A percentile compares a stretch with the other conserved stretches of the same genome.
Conservation (phyloP, 35 echinoderm and acorn worm species). For the Lytechinus variegatus region DNA sequence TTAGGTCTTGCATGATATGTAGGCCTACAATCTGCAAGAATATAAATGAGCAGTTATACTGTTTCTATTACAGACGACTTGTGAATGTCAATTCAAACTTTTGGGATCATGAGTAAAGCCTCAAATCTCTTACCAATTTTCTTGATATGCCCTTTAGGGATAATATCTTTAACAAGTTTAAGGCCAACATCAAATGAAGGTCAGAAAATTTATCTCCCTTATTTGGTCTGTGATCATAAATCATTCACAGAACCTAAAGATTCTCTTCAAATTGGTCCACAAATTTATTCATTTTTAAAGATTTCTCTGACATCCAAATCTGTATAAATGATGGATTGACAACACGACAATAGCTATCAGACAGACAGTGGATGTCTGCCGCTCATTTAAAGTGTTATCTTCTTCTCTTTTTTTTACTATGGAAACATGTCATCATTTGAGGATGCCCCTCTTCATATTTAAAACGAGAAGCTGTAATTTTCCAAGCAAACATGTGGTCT, state of each 20-base stretch:
- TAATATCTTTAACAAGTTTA: conserved; percentile 7
- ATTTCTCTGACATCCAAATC: not conserved
- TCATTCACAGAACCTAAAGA: not conserved
- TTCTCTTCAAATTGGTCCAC: not conserved
- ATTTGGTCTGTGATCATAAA: not conserved
- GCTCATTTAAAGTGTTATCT: not conserved
- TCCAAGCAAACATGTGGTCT: not conserved
- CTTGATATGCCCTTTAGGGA: not conserved
- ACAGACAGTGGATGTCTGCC: not conserved
- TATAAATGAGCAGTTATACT: not conserved
- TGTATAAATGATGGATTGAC: not conserved
- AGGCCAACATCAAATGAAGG: not conserved
- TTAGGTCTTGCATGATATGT: not conserved
- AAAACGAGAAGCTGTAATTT: not conserved
- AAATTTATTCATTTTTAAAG: not conserved
- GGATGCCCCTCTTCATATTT: not conserved
- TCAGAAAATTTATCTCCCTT: not conserved
- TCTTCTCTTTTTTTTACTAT: not conserved
- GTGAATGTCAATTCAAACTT: not conserved
- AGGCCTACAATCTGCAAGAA: not conserved
- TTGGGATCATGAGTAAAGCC: not conserved
- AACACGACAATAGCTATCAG: not conserved
- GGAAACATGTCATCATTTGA: not conserved
- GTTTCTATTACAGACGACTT: not conserved
- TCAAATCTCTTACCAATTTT: not conserved